Base-by-base conservation (phyloP, 2,888 invertebrate genomes). In the Yponomeuta cagnagella region DNA sequence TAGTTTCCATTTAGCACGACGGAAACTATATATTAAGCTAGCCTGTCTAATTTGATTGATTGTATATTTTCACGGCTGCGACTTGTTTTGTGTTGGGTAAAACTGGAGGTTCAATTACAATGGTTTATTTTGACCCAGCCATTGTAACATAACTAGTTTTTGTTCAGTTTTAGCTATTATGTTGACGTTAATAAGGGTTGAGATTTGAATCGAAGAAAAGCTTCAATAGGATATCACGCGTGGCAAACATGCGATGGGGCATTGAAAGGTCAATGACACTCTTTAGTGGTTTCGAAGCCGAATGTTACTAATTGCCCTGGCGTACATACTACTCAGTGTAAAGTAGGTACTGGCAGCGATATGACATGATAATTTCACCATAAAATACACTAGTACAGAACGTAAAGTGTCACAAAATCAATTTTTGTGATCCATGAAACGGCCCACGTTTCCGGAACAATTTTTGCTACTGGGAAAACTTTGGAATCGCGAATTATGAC, bases 221-320 rank as follows among this genome's bases (percentile, higher is more conserved):
- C 65, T 65, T 65, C 30, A 30, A 65, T 30, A 31, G 33, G 65
- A 58, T 15, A 58, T 58, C 65, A 65, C 65, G 65, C 65, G 30
- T 10, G 33, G 12, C 2, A 12, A 65, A 65, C 65, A 65, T 65
- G 65, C 65, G 33, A 65, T 65, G 12, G 30, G 15, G 12, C 65
- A 65, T 65, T 65, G 5, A 65, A 65, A 65, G 1, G 65, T 65
- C 65, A 65, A 10, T 65, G 65, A 65, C 65, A 65, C 65, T 65
- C 10, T 65, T 65, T 74, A 58, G 52, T 12, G 2, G 52, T 58
- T 58, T 15, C 12, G 6, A 43, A 43, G 43, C 43, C 43, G 9
- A 43, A 5, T 43, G 43, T 43, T 43, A 43, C 43, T 43, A 43
- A 43, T 43, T 43, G 43, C 43, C 8, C 8, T 43, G 43, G 43